These are phyloP conservation scores for Nephila pilipes DNA, from an alignment of 1,140 invertebrate species.

Conservation along the genomic window DNA sequence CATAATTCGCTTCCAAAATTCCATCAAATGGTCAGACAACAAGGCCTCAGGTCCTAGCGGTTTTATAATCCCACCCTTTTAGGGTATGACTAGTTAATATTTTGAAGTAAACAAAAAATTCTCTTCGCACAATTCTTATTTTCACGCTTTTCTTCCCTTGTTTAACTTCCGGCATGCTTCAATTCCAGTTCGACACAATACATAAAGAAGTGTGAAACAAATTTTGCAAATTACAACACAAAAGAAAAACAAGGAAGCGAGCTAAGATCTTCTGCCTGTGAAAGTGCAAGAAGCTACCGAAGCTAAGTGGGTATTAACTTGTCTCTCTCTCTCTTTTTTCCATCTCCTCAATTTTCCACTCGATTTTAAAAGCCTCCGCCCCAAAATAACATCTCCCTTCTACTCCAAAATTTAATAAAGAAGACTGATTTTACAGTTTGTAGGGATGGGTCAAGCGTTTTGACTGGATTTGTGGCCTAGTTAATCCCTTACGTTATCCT, in stretches of 20 bases:
- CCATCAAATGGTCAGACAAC: too few species aligned
- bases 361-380: slow-evolving; percentile 46
- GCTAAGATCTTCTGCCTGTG: not conserved
- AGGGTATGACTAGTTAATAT: not conserved
- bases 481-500: slow-evolving; percentile 46
- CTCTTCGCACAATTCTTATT: not conserved
- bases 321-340: slow-evolving; percentile 17
- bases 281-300: slow-evolving; percentile 27
- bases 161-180: slow-evolving; percentile 40
- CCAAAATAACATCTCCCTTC: slow-evolving; percentile 48
- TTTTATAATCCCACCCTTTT: not conserved
- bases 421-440: slow-evolving; percentile 21
- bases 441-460: slow-evolving; percentile 67
- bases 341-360: slow-evolving; percentile 34
- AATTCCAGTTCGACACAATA: slow-evolving; percentile 31
- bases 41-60: too few species aligned
- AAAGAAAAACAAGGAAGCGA: slow-evolving; percentile 19
- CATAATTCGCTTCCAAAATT: too few species aligned
- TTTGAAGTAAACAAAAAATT: not conserved
- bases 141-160: not conserved
- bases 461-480: slow-evolving; percentile 67
- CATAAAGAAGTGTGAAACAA: slow-evolving; percentile 30
- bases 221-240: slow-evolving; percentile 33
- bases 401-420: slow-evolving; percentile 27
- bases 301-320: slow-evolving; percentile 33